These are phyloP conservation scores for Astropecten irregularis DNA, from an alignment of 53 echinoderm and acorn worm species.

Conservation along the genomic window DNA sequence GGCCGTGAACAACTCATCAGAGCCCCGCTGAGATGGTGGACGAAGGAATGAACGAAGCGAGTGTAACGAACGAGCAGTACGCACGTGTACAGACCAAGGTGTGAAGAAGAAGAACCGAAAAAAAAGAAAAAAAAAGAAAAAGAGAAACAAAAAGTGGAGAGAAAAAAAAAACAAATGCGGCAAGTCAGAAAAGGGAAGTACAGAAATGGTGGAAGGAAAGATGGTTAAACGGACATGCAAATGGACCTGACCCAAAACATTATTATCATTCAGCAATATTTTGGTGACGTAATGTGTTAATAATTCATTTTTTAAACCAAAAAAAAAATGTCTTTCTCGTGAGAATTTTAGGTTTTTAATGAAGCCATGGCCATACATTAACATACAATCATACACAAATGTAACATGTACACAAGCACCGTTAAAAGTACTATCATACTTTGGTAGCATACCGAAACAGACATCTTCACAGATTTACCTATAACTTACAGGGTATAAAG, in stretches of 20 bases:
- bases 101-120: constrained; percentile 49
- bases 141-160: constrained; percentile 64
- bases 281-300: constrained; percentile 21
- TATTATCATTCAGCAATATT: background rate
- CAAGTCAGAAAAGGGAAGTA: constrained; percentile 68
- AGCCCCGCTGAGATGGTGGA: constrained; percentile 55
- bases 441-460: no score
- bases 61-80: constrained; percentile 61
- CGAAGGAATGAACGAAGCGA: constrained; percentile 58
- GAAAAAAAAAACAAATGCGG: constrained; percentile 67
- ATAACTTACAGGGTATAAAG: no score
- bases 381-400: no score
- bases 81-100: constrained; percentile 62
- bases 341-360: no score
- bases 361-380: no score
- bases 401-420: no score
- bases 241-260: constrained; percentile 50
- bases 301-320: no score
- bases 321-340: no score
- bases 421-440: no score
- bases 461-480: no score
- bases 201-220: constrained; percentile 58
- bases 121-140: constrained; percentile 60
- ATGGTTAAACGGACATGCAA: constrained; percentile 57
- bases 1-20: constrained; percentile 69